Conservation (phyloP, 2,113 vertebrate genomes). For the Cariama cristata region DNA sequence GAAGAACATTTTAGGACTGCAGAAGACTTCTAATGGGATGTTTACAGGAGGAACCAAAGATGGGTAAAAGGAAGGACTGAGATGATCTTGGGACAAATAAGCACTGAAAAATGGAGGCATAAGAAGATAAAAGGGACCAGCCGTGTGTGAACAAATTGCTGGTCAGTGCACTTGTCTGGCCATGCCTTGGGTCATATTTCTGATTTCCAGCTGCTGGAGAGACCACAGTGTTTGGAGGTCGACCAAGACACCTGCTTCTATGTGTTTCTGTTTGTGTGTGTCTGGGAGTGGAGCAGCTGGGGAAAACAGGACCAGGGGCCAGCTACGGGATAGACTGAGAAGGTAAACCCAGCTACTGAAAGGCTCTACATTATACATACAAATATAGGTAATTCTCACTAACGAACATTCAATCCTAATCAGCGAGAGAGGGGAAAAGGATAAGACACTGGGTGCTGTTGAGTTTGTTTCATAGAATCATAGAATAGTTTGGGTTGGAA, state of each 20-base stretch:
- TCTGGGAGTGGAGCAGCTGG: background rate
- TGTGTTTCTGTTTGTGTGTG: background rate
- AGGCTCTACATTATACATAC: background rate
- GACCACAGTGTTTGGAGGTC: background rate
- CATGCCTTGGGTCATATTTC: background rate
- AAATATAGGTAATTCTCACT: too few species aligned
- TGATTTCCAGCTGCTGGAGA: background rate
- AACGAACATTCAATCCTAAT: background rate
- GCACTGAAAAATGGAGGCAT: background rate
- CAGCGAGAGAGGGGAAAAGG: background rate
- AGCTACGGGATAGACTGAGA: background rate
- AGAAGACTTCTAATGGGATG: background rate
- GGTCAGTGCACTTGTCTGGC: background rate
- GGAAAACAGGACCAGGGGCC: background rate
- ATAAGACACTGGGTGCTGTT: background rate
- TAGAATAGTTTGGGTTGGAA: background rate
- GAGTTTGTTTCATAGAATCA: background rate
- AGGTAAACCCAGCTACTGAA: background rate
- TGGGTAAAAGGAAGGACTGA: background rate
- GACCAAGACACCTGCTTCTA: background rate
- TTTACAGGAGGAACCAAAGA: background rate
- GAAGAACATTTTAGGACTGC: background rate
- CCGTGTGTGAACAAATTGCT: accelerated
- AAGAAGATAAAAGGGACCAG: background rate
- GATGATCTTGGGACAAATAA: background rate